Evolutionary conservation across 2,797 vertebrate species (phyloP).

Genomic region (Syncerus caffer): DNA sequence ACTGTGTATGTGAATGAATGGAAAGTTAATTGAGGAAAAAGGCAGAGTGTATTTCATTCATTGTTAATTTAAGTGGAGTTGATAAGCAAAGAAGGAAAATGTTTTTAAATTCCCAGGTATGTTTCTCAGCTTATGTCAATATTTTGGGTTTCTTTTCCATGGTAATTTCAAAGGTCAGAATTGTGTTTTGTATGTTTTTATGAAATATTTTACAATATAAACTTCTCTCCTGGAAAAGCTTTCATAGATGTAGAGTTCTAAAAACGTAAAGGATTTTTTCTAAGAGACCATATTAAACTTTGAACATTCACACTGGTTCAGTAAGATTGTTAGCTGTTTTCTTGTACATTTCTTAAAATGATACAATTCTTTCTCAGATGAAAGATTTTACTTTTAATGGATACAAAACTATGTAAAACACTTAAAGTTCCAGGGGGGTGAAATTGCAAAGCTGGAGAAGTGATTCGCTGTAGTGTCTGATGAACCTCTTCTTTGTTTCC

Average conservation of each 20-base stretch:
- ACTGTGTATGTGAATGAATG: conserved; percentile 86
- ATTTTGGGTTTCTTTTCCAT: conserved; percentile 74
- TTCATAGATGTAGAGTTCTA: conserved; percentile 39
- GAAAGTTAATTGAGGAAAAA: conserved; percentile 85
- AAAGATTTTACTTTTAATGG: conserved; percentile 29
- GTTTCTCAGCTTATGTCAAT: conserved; percentile 72
- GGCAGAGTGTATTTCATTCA: conserved; percentile 78
- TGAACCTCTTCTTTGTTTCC: conserved; percentile 35
- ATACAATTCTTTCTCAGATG: neutral
- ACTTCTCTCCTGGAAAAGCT: conserved; percentile 72
- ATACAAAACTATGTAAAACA: neutral
- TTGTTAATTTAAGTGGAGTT: conserved; percentile 78
- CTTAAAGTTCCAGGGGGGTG: neutral
- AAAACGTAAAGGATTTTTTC: conserved; percentile 73
- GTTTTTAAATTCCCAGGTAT: conserved; percentile 69
- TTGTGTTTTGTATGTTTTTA: conserved; percentile 46
- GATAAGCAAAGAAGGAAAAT: conserved; percentile 78
- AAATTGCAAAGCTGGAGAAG: neutral
- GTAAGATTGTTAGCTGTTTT: neutral
- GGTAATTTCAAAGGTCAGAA: conserved; percentile 69
- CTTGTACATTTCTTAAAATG: neutral
- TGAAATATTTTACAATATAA: conserved; percentile 78
- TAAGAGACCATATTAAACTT: conserved; percentile 54
- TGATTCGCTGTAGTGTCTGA: neutral
- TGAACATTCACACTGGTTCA: neutral